Percentiles rank a stretch among this genome's conserved stretches.
Conservation (phyloP, 2,797 vertebrate genomes). For the Poeciliopsis turneri region DNA sequence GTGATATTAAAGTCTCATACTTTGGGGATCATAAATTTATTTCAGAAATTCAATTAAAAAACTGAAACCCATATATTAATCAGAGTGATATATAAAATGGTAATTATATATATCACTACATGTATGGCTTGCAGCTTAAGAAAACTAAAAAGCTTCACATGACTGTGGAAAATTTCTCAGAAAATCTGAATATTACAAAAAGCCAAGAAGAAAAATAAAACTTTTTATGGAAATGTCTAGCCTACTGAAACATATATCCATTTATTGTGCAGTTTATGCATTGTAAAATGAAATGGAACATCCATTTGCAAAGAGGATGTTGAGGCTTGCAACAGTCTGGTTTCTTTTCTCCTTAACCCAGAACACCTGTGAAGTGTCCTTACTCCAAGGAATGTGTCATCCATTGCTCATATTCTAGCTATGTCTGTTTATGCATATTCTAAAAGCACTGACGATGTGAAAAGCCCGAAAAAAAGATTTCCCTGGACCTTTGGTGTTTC, state of each 20-base stretch:
- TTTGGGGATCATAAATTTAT: not conserved
- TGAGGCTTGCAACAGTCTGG: not conserved
- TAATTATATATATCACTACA: no score
- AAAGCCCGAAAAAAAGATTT: not conserved
- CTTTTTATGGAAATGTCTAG: not conserved
- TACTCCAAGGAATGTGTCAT: not conserved
- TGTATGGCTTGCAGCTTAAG: not conserved
- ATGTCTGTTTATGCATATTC: not conserved
- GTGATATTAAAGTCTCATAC: not conserved
- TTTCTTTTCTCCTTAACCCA: not conserved
- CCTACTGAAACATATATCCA: not conserved
- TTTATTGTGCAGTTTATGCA: not conserved
- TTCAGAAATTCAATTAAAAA: not conserved
- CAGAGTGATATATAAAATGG: not conserved
- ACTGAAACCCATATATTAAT: not conserved
- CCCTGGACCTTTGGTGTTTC: not conserved
- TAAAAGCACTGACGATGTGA: not conserved
- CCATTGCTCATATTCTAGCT: not conserved
- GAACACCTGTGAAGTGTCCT: not conserved
- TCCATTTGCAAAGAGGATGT: not conserved
- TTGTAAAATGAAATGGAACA: not conserved
- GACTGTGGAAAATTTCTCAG: not conserved
- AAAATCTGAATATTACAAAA: not conserved
- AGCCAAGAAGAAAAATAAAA: not conserved
- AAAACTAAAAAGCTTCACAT: not conserved